Conservation (phyloP, 2,888 invertebrate species). For the Elegia similella region DNA sequence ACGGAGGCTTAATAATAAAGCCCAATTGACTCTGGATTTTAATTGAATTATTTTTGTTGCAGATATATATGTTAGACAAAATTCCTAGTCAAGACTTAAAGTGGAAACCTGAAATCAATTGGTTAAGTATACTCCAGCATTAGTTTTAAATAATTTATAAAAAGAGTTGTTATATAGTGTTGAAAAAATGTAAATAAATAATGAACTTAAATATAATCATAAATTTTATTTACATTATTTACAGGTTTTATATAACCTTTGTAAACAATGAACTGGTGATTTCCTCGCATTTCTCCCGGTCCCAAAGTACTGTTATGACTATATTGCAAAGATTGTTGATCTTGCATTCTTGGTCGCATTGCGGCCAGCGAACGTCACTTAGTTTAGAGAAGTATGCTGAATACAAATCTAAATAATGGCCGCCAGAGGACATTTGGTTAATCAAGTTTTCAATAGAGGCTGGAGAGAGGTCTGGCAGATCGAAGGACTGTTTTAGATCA, state of each 20-base stretch:
- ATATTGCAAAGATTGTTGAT: constrained; percentile 77
- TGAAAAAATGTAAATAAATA: constrained; percentile 16
- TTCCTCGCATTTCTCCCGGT: constrained; percentile 61
- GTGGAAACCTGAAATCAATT: constrained; percentile 78
- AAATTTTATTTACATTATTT: not conserved
- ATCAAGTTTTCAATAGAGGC: constrained; percentile 83
- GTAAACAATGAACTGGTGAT: constrained; percentile 25
- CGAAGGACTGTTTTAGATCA: constrained; percentile 85
- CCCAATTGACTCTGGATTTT: too few species aligned
- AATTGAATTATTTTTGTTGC: constrained; percentile 41
- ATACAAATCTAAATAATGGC: constrained; percentile 72
- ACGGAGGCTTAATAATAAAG: too few species aligned
- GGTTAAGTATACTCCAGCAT: constrained; percentile 73
- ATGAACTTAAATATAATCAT: not conserved
- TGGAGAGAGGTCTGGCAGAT: constrained; percentile 82
- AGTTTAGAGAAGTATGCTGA: constrained; percentile 78
- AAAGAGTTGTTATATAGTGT: constrained; percentile 28
- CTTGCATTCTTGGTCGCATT: constrained; percentile 72
- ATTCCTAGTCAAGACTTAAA: constrained; percentile 80
- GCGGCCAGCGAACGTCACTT: constrained; percentile 70
- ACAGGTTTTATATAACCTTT: not conserved
- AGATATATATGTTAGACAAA: constrained; percentile 80
- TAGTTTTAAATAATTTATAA: constrained; percentile 37
- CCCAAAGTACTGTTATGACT: constrained; percentile 77
- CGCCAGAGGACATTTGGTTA: constrained; percentile 78